phyloP scores from a whole-genome alignment of 2,888 invertebrate genomes.

The Hirtodrosophila histrioides region DNA sequence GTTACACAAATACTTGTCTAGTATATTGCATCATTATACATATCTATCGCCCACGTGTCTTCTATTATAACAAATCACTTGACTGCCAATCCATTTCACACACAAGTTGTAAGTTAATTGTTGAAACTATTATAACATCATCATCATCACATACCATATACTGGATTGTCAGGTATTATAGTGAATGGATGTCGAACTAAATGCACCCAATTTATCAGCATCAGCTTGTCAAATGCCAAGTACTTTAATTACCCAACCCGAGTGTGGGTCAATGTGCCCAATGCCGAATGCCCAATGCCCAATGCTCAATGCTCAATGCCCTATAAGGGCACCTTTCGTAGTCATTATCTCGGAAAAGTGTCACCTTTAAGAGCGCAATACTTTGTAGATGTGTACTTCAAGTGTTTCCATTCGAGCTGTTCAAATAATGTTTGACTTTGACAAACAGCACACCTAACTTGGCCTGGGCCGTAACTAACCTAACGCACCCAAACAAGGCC shows the following conservation, averaged over 20 bases:
- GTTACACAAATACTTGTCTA: not conserved
- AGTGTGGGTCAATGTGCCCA: conserved; percentile 57
- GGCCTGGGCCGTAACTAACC: conserved; percentile 22
- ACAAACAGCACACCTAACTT: conserved; percentile 26
- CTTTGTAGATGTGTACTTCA: conserved; percentile 1
- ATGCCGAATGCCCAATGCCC: not conserved
- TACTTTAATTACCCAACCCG: conserved; percentile 27
- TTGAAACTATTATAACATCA: conserved; percentile 47
- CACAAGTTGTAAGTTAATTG: conserved; percentile 42
- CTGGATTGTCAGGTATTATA: conserved; percentile 9
- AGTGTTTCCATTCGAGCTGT: conserved; percentile 3
- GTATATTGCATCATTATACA: conserved; percentile 21
- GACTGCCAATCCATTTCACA: conserved; percentile 8
- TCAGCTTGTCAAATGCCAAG: conserved; percentile 43
- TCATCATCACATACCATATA: conserved; percentile 35
- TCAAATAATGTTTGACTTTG: conserved; percentile 29
- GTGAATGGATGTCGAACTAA: conserved; percentile 21
- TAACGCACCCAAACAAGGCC: conserved; percentile 18
- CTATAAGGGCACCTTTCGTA: conserved; percentile 1
- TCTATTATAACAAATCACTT: conserved; percentile 19
- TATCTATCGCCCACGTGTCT: conserved; percentile 14
- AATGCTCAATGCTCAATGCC: not conserved
- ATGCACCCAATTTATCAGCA: conserved; percentile 34
- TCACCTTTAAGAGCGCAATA: conserved; percentile 10
- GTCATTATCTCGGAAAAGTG: conserved; percentile 6